Percentiles rank a stretch among this genome's conserved stretches.
Evolutionary conservation across 1,140 invertebrate genomes (phyloP).

Genomic region (Drosophila melanica): DNA sequence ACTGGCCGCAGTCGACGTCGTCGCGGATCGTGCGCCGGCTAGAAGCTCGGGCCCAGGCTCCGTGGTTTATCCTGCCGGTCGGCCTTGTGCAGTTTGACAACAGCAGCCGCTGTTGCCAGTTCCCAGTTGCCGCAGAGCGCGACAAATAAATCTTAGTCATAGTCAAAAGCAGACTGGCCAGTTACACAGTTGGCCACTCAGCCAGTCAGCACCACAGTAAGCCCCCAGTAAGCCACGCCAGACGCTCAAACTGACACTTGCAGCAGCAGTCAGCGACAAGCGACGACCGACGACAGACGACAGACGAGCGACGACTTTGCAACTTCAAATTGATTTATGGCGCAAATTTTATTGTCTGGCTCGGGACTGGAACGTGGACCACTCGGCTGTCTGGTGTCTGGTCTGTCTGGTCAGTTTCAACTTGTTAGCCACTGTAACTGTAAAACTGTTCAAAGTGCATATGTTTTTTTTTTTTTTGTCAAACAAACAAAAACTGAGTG

Average conservation of each 20-base stretch:
- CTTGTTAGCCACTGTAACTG: constrained; percentile 76
- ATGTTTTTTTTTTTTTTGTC: constrained; percentile 53
- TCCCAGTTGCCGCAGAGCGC: constrained; percentile 65
- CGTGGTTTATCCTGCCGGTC: constrained; percentile 81
- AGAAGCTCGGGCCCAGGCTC: constrained; percentile 64
- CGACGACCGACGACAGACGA: constrained; percentile 28
- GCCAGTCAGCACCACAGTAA: constrained; percentile 52
- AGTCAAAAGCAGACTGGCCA: constrained; percentile 51
- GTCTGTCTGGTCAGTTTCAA: constrained; percentile 52
- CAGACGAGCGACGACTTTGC: constrained; percentile 65
- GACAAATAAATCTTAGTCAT: constrained; percentile 82
- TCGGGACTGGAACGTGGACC: constrained; percentile 49
- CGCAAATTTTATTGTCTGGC: constrained; percentile 79
- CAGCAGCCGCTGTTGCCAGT: constrained; percentile 83
- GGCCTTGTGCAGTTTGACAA: constrained; percentile 81
- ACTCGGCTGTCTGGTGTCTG: constrained; percentile 22
- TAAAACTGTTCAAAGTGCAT: constrained; percentile 73
- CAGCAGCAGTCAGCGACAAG: constrained; percentile 31
- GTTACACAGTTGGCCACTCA: constrained; percentile 16
- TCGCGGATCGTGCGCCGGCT: constrained; percentile 47
- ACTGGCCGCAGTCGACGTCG: constrained; percentile 24
- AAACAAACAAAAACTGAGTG: constrained; percentile 23
- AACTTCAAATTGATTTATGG: constrained; percentile 81
- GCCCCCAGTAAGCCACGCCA: constrained; percentile 37
- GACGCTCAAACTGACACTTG: constrained; percentile 62